Conservation (phyloP, 2,888 invertebrate species). For the Volucella inflata region DNA sequence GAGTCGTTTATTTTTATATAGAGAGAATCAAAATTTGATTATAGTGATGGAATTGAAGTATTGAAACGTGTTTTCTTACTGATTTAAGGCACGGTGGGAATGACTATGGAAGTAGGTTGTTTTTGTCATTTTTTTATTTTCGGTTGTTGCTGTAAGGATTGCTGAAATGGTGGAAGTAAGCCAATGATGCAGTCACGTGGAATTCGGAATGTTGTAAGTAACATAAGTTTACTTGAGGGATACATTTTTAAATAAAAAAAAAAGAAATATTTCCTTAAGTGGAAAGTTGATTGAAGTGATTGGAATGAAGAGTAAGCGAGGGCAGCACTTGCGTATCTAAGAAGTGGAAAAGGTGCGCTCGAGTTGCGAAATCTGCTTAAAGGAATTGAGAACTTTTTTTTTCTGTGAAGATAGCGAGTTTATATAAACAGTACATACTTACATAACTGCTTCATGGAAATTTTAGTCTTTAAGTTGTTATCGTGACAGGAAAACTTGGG, state of each 20-base stretch:
- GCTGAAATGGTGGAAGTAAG: conserved; percentile 16
- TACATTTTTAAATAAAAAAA: background rate
- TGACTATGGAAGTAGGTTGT: background rate
- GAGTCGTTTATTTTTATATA: conserved; percentile 51
- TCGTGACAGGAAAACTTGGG: no score
- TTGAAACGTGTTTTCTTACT: conserved; percentile 66
- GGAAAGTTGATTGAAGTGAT: background rate
- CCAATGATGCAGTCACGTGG: conserved; percentile 63
- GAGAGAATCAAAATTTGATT: conserved; percentile 63
- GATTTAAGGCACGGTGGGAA: conserved; percentile 39
- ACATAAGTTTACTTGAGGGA: conserved; percentile 28
- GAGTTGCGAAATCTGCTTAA: background rate
- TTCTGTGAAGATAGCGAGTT: no score
- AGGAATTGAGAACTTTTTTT: background rate
- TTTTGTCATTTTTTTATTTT: conserved; percentile 1
- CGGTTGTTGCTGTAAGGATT: background rate
- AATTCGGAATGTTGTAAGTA: conserved; percentile 35
- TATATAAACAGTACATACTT: no score
- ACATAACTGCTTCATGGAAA: no score
- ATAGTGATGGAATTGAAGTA: conserved; percentile 64
- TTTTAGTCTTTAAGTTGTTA: no score
- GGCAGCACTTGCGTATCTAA: background rate
- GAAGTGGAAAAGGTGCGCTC: background rate
- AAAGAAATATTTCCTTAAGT: background rate
- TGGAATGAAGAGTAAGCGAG: background rate